Conservation (phyloP, 2,888 invertebrate species). For the Orgyia antiqua region DNA sequence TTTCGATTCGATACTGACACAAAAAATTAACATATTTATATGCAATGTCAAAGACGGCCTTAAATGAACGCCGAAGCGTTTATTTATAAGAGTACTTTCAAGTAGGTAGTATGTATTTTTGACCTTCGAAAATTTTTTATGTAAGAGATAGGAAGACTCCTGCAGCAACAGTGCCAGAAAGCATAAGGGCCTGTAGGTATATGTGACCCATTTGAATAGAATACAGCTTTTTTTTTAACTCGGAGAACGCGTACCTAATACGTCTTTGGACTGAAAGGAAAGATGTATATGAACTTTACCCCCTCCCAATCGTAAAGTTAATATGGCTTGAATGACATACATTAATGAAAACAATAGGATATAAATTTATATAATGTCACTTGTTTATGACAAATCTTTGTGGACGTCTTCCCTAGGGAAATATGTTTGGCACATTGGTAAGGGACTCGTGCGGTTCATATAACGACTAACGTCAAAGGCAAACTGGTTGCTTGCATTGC, state of each 20-base stretch:
- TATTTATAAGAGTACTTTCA: background rate
- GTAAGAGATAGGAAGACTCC: too few relatives aligned
- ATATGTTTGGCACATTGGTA: background rate
- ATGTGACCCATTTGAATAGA: background rate
- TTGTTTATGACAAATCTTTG: too few relatives aligned
- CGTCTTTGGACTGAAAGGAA: too few relatives aligned
- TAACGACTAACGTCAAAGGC: background rate
- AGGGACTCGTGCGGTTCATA: background rate
- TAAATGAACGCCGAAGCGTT: too few relatives aligned
- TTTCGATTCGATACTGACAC: constrained; percentile 3
- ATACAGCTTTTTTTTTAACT: too few relatives aligned
- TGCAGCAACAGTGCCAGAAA: background rate
- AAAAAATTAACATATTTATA: constrained; percentile 11
- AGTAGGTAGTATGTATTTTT: background rate
- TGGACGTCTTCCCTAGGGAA: background rate
- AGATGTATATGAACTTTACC: too few relatives aligned
- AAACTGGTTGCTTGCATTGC: background rate
- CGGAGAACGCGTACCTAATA: too few relatives aligned
- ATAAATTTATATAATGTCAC: too few relatives aligned
- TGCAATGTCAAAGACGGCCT: background rate
- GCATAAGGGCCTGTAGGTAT: background rate
- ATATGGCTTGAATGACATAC: too few relatives aligned
- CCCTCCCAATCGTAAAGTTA: too few relatives aligned
- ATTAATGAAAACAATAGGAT: too few relatives aligned
- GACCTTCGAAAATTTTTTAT: background rate